Percentiles rank a stretch among this genome's conserved stretches.
These are phyloP conservation scores for Sminthurinus aureus DNA, from an alignment of 2,888 invertebrate genomes.

Conservation along the genomic window DNA sequence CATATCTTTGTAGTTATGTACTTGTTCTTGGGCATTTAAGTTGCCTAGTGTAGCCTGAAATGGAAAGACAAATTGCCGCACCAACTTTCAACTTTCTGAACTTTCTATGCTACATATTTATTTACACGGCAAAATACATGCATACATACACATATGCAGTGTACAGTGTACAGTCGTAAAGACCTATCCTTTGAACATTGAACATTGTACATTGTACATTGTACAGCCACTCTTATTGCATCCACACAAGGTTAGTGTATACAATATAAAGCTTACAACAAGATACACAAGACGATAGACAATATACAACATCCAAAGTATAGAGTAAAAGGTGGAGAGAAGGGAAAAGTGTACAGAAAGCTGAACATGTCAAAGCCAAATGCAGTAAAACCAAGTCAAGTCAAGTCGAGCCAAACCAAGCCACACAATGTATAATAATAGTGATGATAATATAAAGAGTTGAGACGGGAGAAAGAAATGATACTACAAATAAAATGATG, in stretches of 20 bases:
- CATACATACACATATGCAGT: neutral
- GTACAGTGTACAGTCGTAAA: neutral
- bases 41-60: slow-evolving; percentile 3
- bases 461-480: neutral
- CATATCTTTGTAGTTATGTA: too few species aligned
- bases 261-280: too few species aligned
- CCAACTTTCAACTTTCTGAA: slow-evolving; percentile 1
- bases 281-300: neutral
- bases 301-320: neutral
- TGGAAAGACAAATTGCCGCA: slow-evolving; percentile 18
- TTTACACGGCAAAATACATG: neutral
- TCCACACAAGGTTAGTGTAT: too few species aligned
- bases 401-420: too few species aligned
- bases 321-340: neutral
- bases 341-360: neutral
- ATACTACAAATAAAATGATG: slow-evolving; percentile 24
- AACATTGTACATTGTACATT: neutral
- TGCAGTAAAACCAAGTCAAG: too few species aligned
- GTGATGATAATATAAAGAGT: neutral
- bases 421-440: neutral
- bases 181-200: neutral
- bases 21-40: neutral
- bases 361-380: neutral
- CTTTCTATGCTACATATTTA: neutral
- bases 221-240: neutral